A percentile compares a stretch with the other conserved stretches of the same genome.
Conservation (phyloP, 2,113 vertebrate species). For the Xenopus borealis region DNA sequence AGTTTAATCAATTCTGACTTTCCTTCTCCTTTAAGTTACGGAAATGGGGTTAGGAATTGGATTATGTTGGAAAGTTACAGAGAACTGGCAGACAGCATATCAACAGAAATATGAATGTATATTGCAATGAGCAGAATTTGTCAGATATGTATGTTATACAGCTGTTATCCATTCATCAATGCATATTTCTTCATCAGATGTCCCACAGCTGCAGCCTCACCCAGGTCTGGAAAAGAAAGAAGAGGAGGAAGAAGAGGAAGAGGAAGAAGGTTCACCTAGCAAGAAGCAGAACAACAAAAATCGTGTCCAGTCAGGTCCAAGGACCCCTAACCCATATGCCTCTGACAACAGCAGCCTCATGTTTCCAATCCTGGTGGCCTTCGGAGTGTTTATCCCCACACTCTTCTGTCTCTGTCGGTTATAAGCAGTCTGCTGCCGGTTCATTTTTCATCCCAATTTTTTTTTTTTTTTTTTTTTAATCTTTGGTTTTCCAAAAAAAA, state of each 20-base stretch:
- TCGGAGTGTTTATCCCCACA: slow-evolving; percentile 97
- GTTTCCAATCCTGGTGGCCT: slow-evolving; percentile 97
- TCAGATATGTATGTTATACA: no score
- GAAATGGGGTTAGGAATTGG: no score
- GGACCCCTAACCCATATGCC: slow-evolving; percentile 95
- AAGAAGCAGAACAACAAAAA: slow-evolving; percentile 77
- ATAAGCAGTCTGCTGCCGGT: slow-evolving; percentile 61
- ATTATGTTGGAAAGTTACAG: no score
- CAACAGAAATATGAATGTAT: no score
- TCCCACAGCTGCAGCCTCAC: slow-evolving; percentile 94
- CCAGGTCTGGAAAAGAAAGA: slow-evolving; percentile 82
- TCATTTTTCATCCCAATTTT: no score
- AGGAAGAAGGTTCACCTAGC: slow-evolving; percentile 83
- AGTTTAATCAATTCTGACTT: no score
- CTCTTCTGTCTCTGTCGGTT: slow-evolving; percentile 98
- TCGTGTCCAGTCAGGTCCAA: slow-evolving; percentile 90
- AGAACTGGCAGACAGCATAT: no score
- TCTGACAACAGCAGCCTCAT: slow-evolving; percentile 99
- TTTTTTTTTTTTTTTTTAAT: not conserved
- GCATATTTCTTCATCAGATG: slow-evolving; percentile 67
- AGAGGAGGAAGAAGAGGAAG: slow-evolving; percentile 82
- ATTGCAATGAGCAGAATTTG: no score
- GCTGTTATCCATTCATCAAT: not conserved
- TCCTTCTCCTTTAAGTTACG: no score
- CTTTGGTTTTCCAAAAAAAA: not conserved